Conservation (phyloP, 2,888 invertebrate species). For the Athalia rosae region DNA sequence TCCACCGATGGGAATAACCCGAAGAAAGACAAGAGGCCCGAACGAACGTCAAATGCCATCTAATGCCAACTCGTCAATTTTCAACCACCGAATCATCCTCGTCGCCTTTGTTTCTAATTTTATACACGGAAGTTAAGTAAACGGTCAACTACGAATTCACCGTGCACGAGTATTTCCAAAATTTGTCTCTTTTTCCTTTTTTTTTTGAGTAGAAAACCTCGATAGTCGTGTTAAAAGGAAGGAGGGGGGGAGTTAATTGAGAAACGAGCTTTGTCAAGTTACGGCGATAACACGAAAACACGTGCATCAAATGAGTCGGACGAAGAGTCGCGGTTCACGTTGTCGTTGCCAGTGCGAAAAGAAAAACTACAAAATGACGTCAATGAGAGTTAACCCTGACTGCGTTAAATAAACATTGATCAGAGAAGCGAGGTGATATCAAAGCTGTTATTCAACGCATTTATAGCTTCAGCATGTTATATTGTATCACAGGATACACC, state of each 20-base stretch:
- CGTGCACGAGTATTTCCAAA: too few species aligned
- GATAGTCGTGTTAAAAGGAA: too few species aligned
- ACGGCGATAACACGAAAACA: too few species aligned
- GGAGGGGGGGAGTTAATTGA: too few species aligned
- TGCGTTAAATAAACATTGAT: constrained; percentile 42
- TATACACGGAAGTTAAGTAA: too few species aligned
- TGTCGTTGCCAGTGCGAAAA: not conserved
- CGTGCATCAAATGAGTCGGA: too few species aligned
- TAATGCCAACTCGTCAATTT: not conserved
- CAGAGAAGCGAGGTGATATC: not conserved
- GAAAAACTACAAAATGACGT: constrained; percentile 29
- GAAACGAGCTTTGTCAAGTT: too few species aligned
- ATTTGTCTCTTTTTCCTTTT: too few species aligned
- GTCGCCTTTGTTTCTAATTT: too few species aligned
- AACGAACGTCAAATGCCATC: not conserved
- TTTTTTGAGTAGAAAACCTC: too few species aligned
- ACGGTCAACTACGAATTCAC: too few species aligned
- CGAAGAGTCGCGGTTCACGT: not conserved
- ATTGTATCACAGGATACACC: not conserved
- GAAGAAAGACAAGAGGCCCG: not conserved
- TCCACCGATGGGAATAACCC: constrained; percentile 29
- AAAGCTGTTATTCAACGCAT: constrained; percentile 34
- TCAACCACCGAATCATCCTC: too few species aligned
- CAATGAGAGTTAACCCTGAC: constrained; percentile 37
- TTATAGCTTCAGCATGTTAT: not conserved